Evolutionary conservation across 1,140 invertebrate genomes (phyloP), one percentile per base, ranked within the genome.

Genomic region (Drosophila watanabei): DNA sequence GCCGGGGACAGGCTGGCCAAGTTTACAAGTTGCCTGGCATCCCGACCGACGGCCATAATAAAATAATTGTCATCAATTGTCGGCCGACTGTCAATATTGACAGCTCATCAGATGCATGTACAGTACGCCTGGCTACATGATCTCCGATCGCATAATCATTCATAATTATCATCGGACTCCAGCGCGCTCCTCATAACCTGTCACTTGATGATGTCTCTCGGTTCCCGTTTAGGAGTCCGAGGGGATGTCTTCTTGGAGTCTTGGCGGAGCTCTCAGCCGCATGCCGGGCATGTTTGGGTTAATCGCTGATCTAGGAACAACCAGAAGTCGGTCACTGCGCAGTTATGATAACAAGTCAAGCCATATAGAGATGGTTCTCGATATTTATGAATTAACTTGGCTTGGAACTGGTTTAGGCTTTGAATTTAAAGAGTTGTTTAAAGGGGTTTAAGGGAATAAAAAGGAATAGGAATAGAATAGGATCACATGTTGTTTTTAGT

Each of bases 51-150:
- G 57, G 75, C 75, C 75, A 78, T 78, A 87, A 86, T 87, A 89
- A 89, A 89, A 89, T 89, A 89, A 89, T 89, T 89, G 85, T 90
- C 78, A 73, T 88, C 85, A 88, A 87, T 88, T 79, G 85, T 43
- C 82, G 65, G 46, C 30, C 54, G 75, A 73, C 84, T 88, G 84
- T 90, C 86, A 90, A 90, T 90, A 90, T 57, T 90, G 82, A 90
- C 86, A 85, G 86, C 86, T 90, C 84, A 90, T 90, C 86, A 82
- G 60, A 61, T 16, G 52, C 24, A 39, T 60, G 43, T 52, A 56
- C 45, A 45, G 37, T 24, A n/a, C 33, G 54, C 28, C 41, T 56
- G 48, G 33, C 52, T 70, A 86, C 75, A 79, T 64, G 68, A 81
- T 86, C 45, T 24, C 13, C 45, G n/a, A n/a, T 10, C 83, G 82